Evolutionary conservation across 2,888 invertebrate species (phyloP), one percentile per base, ranked within the genome.

Genomic region (Zhuqinia jingwanae): DNA sequence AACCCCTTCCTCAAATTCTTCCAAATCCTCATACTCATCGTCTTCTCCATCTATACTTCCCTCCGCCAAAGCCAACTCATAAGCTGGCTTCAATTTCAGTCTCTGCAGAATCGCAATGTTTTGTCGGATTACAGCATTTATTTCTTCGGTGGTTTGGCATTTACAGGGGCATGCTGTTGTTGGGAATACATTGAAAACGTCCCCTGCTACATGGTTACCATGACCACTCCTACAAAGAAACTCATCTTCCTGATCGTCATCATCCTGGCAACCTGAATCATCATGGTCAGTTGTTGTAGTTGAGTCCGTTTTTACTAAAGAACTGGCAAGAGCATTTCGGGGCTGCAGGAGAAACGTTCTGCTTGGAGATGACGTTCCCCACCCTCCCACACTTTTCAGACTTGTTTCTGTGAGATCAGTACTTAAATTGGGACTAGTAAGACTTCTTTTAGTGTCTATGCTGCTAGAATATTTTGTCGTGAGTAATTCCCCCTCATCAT

Each of bases 11-110:
- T 84, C 84, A 83, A 93, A 93, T 76, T 92, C 91, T 90, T 93
- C 91, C 30, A 93, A 91, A 50, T 93, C 93, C 90, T 96, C 96
- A 81, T 96, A 96, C 89, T 95, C 95, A 11, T 95, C 94, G 91
- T 95, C 95, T 75, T 96, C 95, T 91, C 78, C 95, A 10, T 95
- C 94, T 6, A 36, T 36, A 91, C 95, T 17, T 15, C 36, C 58
- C 25, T 83, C 83, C 15, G 36, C 53, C 13, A 50, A 3, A 5
- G 63, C 76, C 27, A 76, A 36, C 3, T 85, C 85, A 50, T 94
- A 94, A 92, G 95, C 94, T 85, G 95, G 92, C 88, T 94, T 93
- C 17, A 94, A 92, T 81, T 91, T 91, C 87, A 91, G 89, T 89
- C 91, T 89, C 81, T 91, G 89, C 5, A 91, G 85, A 70, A 91